Conservation (phyloP, 1,140 invertebrate genomes). For the Hypothenemus hampei region DNA sequence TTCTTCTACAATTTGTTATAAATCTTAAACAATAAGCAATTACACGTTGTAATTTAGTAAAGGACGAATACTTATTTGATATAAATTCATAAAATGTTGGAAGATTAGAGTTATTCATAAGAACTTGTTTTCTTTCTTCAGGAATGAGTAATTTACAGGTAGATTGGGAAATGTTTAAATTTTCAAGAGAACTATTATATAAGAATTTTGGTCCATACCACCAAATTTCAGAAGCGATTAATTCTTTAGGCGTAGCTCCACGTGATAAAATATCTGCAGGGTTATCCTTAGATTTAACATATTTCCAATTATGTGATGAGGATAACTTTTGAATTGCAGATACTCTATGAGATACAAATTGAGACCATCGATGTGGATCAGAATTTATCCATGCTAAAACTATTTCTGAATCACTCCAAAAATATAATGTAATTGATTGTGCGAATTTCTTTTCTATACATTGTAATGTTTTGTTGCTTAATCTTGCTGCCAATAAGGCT, state of each 20-base stretch:
- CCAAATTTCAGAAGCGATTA: slow-evolving; percentile 35
- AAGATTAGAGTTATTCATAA: too few relatives aligned
- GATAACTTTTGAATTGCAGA: slow-evolving; percentile 13
- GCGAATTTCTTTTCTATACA: not conserved
- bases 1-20: not conserved
- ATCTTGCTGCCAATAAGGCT: slow-evolving; percentile 29
- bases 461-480: slow-evolving; percentile 1
- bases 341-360: slow-evolving; percentile 8
- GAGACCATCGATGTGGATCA: slow-evolving; percentile 29
- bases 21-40: not conserved
- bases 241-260: slow-evolving; percentile 21
- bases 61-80: too few relatives aligned
- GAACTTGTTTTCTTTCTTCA: not conserved
- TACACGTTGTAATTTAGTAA: not conserved
- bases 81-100: too few relatives aligned
- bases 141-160: not conserved
- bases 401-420: slow-evolving; percentile 29
- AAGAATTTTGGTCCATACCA: slow-evolving; percentile 20
- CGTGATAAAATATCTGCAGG: slow-evolving; percentile 37
- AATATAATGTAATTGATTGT: not conserved
- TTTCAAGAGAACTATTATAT: not conserved
- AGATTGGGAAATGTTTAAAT: not conserved
- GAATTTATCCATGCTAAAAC: slow-evolving; percentile 35
- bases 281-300: slow-evolving; percentile 30
- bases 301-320: slow-evolving; percentile 18